phyloP scores from a whole-genome alignment of 2,113 vertebrate genomes.

The Puffinus mauretanicus region DNA sequence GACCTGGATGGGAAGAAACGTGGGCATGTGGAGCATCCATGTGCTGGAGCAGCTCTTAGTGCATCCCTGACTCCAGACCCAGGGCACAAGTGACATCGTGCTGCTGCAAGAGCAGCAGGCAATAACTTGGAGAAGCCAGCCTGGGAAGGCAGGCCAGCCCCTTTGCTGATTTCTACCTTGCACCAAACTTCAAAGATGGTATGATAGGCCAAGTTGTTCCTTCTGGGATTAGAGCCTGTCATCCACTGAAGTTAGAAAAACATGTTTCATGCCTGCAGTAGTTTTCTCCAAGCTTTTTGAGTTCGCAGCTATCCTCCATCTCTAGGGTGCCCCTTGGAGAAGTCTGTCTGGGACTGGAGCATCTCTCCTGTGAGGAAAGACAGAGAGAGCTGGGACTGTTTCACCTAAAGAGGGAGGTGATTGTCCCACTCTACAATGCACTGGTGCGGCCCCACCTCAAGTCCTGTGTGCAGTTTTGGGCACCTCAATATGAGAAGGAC shows the following conservation, averaged over 20 bases:
- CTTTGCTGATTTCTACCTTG: not conserved
- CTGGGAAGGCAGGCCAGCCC: not conserved
- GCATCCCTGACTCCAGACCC: not conserved
- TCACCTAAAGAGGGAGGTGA: not conserved
- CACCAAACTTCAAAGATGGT: not conserved
- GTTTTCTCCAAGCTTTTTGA: not conserved
- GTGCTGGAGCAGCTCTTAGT: not conserved
- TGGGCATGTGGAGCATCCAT: not conserved
- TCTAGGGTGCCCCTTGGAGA: not conserved
- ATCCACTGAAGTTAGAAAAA: not conserved
- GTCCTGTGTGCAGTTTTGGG: not conserved
- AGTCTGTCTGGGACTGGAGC: not conserved
- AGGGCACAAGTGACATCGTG: not conserved
- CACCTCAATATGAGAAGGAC: not conserved
- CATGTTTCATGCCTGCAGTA: not conserved
- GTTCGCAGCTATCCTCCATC: not conserved
- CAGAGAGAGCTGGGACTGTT: not conserved
- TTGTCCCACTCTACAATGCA: not conserved
- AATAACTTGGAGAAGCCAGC: not conserved
- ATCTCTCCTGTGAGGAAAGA: not conserved
- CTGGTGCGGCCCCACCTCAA: rapidly evolving
- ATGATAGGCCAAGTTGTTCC: no score
- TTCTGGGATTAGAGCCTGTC: not conserved
- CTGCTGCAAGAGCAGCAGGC: not conserved
- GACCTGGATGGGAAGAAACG: not conserved